Evolutionary conservation across 2,797 vertebrate species (phyloP), one percentile per base, ranked within the genome.

Genomic region (Florisuga fusca): DNA sequence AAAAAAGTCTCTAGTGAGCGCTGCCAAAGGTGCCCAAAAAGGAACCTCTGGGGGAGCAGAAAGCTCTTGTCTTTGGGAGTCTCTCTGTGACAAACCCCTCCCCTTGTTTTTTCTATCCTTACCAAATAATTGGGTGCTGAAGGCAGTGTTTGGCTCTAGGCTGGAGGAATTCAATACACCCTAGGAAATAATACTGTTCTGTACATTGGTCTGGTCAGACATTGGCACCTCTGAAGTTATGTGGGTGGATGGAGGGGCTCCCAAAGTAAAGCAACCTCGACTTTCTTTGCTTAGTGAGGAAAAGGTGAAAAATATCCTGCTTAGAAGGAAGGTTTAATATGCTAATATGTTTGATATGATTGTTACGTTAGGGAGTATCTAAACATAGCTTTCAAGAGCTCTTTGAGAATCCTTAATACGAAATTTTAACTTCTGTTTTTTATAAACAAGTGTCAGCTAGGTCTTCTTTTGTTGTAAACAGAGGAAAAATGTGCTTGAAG

Each of bases 151-250:
- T 57, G 55, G 5, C 27, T 5, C 23, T 22, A 1, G 53, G 33
- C 6, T 3, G 10, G 57, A n/a, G 59, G 59, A 69, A 29, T 53
- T 62, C 15, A 4, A 14, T 31, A 1, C 5, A 9, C 25, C 6
- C 0, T 3, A 7, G 48, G 19, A 25, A 20, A 6, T 17, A 31
- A 16, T 7, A 8, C 33, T 48, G 0, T 20, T 53, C 6, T 34
- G 1, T 31, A 0, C 34, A 1, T 33, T n/a, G 55, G 5, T 58
- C 77, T 48, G 33, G 33, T 36, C 41, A 27, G 26, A 25, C 9
- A 1, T 1, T 29, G 17, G 13, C 16, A 31, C 36, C 29, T 8
- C 29, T 45, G 53, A 38, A 61, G 22, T 73, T 62, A 17, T 9
- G 86, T 58, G 15, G 6, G 9, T 25, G 31, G 3, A 5, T 5